These are phyloP conservation scores for Dryadula phaetusa DNA, from an alignment of 2,888 invertebrate species.

Conservation along the genomic window DNA sequence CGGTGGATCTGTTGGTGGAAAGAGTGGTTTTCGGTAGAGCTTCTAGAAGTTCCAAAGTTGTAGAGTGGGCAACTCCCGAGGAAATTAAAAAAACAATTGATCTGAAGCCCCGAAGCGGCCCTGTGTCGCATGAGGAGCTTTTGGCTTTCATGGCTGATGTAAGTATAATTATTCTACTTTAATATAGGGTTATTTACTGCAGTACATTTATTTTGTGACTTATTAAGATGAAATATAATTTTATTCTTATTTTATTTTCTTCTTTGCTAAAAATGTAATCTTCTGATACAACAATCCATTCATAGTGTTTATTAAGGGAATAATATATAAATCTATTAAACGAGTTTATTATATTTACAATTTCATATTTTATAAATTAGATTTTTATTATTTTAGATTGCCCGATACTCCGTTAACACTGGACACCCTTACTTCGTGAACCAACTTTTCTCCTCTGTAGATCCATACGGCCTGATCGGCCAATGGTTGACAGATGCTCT, in stretches of 20 bases:
- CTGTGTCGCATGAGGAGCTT: constrained; percentile 87
- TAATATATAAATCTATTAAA: neutral
- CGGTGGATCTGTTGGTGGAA: constrained; percentile 88
- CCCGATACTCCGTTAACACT: constrained; percentile 93
- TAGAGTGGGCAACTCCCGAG: constrained; percentile 92
- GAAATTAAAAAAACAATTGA: constrained; percentile 88
- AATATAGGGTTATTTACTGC: neutral
- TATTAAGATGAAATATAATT: neutral
- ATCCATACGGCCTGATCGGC: constrained; percentile 92
- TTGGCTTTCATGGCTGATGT: constrained; percentile 87
- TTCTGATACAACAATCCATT: too few species aligned
- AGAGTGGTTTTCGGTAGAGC: constrained; percentile 91
- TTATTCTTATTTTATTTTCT: neutral
- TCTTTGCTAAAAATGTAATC: neutral
- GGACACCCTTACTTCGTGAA: constrained; percentile 96
- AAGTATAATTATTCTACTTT: constrained; percentile 64
- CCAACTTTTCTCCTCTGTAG: constrained; percentile 93
- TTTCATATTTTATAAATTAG: neutral
- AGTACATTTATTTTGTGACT: neutral
- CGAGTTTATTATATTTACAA: neutral
- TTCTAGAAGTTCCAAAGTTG: constrained; percentile 88
- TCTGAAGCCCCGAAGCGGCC: constrained; percentile 84
- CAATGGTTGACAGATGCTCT: constrained; percentile 94
- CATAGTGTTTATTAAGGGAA: neutral
- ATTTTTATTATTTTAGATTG: constrained; percentile 58